Evolutionary conservation across 2,797 vertebrate genomes (phyloP), one percentile per base, ranked within the genome.

Genomic region (Sebastes hopkinsi): DNA sequence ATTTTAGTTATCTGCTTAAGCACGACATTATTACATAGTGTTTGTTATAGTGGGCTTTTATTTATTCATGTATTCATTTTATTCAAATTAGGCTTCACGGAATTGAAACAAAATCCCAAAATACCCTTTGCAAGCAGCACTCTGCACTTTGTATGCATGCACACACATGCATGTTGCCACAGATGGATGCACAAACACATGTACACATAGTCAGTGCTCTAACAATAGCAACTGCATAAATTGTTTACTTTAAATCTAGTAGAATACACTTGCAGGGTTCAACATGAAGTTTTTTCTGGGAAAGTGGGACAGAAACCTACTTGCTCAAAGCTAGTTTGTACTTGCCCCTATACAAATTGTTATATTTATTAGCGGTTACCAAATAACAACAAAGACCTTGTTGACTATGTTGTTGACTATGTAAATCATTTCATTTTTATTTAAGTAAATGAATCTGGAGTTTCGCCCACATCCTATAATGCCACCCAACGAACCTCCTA

Each of bases 61-160:
- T 72, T 76, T 87, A 87, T 86, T 82, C 72, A 81, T 89, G 75
- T 77, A 75, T 86, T 87, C 66, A 79, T 79, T 84, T 77, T 50
- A 67, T 72, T 84, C 23, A 71, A 67, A 78, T 66, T 27, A 73
- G 62, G 18, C 61, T n/a, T 54, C n/a, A 50, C 4, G 2, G 25
- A 83, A 72, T 54, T 20, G 6, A 36, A 46, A 23, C 20, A 81
- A 42, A 52, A 50, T 30, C 7, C 4, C 60, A 36, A 36, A 72
- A 29, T 23, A 5, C 50, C 38, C 32, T 30, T 72, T 3, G 36
- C 18, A 27, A 14, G 7, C 34, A 46, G 22, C 16, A 16, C n/a
- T 59, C 36, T 14, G 36, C 30, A 38, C 10, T 60, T 30, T 71
- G 14, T 38, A 54, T 75, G 18, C 25, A 56, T 18, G 42, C 1